Evolutionary conservation across 2,797 vertebrate species (phyloP).

Genomic region (Eurystomus glaucurus): DNA sequence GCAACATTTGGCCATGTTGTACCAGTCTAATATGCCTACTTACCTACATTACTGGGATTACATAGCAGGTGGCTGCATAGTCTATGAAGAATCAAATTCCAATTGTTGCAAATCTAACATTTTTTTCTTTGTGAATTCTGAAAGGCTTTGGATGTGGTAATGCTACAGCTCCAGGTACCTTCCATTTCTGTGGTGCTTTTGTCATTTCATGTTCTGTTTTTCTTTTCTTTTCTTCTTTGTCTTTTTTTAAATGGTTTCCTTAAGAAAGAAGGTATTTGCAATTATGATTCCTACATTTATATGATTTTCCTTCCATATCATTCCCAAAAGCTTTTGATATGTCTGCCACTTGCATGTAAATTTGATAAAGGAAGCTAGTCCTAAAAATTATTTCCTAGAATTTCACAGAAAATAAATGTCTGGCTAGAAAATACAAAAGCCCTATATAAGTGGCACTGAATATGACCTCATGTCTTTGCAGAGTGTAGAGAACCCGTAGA

Average conservation of each 20-base stretch:
- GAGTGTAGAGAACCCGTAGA: fast-evolving
- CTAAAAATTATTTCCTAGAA: background rate
- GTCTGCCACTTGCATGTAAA: background rate
- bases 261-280: background rate
- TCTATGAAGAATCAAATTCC: background rate
- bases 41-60: background rate
- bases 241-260: background rate
- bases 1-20: background rate
- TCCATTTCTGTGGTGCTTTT: background rate
- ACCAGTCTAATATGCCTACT: background rate
- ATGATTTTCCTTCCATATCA: fast-evolving
- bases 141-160: background rate
- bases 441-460: background rate
- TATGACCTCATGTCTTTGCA: background rate
- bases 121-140: background rate
- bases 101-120: background rate
- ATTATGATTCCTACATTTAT: background rate
- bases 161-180: background rate
- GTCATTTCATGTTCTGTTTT: background rate
- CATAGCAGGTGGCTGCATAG: fast-evolving
- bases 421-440: background rate
- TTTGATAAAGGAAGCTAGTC: background rate
- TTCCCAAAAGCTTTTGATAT: background rate
- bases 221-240: fast-evolving
- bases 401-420: background rate